Percentiles rank a stretch among this genome's conserved stretches.
Conservation (phyloP, 2,113 vertebrate species). For the Melozone crissalis region DNA sequence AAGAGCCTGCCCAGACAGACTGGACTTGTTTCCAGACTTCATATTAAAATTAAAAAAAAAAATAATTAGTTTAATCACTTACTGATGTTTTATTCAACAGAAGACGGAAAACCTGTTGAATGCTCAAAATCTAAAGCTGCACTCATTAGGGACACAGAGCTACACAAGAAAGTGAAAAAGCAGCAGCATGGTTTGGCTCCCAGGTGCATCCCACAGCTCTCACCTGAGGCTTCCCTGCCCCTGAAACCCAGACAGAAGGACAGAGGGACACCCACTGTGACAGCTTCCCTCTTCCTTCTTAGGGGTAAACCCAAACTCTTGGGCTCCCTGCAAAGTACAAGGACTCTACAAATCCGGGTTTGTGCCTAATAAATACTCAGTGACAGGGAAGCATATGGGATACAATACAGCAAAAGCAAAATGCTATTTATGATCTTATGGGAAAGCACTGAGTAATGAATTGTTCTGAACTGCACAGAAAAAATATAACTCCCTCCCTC, state of each 20-base stretch:
- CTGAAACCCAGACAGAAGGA: neutral
- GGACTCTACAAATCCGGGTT: slow-evolving; percentile 4
- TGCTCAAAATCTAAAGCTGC: neutral
- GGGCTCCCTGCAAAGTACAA: neutral
- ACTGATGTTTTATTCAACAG: neutral
- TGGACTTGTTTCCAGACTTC: neutral
- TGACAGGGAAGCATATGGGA: neutral
- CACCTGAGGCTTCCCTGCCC: neutral
- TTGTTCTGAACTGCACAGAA: neutral
- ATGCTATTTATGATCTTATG: neutral
- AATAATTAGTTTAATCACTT: neutral
- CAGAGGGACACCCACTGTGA: neutral
- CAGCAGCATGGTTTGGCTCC: neutral
- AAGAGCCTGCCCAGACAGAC: neutral
- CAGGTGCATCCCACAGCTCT: neutral
- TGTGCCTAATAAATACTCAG: neutral
- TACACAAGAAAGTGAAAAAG: neutral
- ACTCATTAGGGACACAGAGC: neutral
- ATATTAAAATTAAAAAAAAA: neutral
- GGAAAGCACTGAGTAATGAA: neutral
- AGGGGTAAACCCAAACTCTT: slow-evolving; percentile 11
- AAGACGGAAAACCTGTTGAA: neutral
- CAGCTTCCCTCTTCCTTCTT: neutral
- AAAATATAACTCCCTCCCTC: neutral
- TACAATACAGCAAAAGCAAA: neutral